Evolutionary conservation across 2,113 vertebrate species (phyloP).

Genomic region (Narcine bancroftii): DNA sequence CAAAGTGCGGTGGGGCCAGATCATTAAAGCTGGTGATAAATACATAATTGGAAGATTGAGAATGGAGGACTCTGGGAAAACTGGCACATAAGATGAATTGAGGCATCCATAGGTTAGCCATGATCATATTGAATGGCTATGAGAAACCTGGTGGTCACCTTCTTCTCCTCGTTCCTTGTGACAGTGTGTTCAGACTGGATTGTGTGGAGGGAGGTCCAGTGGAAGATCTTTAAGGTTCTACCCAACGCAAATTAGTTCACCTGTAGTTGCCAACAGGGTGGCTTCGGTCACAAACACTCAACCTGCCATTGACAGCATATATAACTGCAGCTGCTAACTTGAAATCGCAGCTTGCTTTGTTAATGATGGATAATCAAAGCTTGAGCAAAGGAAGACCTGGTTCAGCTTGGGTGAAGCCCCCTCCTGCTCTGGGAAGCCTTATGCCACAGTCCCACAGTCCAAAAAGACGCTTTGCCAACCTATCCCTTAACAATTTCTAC

Average conservation of each 20-base stretch:
- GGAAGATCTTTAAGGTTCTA: neutral
- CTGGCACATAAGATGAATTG: too few species aligned
- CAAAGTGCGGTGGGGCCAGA: too few species aligned
- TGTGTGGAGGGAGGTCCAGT: too few species aligned
- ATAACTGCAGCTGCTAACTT: neutral
- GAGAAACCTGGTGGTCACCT: too few species aligned
- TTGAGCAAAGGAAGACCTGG: neutral
- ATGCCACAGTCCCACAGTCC: neutral
- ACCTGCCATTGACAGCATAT: neutral
- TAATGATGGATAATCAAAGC: neutral
- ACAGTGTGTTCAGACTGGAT: too few species aligned
- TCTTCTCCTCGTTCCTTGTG: too few species aligned
- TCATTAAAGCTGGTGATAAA: too few species aligned
- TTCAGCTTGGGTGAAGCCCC: neutral
- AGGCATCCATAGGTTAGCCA: too few species aligned
- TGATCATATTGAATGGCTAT: too few species aligned
- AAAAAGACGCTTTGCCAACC: neutral
- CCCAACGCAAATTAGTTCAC: too few species aligned
- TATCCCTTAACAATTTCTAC: neutral
- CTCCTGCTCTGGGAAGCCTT: neutral
- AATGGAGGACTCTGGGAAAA: too few species aligned
- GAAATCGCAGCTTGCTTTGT: neutral
- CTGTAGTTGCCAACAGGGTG: neutral
- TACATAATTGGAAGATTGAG: too few species aligned
- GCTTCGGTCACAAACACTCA: fast-evolving